These are phyloP conservation scores for Rhopalosiphum maidis DNA, from an alignment of 1,140 invertebrate genomes.

Conservation along the genomic window DNA sequence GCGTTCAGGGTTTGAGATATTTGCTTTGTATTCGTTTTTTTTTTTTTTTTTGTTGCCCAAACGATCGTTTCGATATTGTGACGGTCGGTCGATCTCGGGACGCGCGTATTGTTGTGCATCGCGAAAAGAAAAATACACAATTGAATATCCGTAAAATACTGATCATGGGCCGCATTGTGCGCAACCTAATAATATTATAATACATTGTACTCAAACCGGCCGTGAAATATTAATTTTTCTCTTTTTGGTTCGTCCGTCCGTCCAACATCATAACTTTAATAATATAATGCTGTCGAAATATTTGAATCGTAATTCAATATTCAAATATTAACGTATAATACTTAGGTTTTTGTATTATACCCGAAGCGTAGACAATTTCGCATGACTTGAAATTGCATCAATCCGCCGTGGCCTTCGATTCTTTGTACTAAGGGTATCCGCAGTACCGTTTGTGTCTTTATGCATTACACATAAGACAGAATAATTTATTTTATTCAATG, in stretches of 20 bases:
- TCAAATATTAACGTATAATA: background rate
- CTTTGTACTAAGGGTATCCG: background rate
- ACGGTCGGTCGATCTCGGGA: background rate
- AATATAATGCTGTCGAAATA: background rate
- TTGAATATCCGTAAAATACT: background rate
- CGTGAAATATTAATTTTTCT: slow-evolving; percentile 8
- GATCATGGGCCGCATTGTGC: background rate
- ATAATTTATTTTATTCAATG: background rate
- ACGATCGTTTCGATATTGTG: background rate
- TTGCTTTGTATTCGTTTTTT: background rate
- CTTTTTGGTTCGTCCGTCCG: background rate
- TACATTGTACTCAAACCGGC: background rate
- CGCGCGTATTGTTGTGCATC: background rate
- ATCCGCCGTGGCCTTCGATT: background rate
- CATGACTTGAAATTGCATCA: background rate
- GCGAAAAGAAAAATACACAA: background rate
- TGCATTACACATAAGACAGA: background rate
- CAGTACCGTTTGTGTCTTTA: background rate
- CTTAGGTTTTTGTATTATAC: background rate
- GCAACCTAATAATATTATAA: background rate
- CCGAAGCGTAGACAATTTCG: background rate
- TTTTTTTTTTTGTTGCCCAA: background rate
- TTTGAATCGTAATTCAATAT: background rate
- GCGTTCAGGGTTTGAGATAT: background rate
- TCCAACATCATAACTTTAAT: background rate